Percentiles rank a stretch among this genome's conserved stretches.
These are phyloP conservation scores for Drosophila pectinifera DNA, from an alignment of 1,140 invertebrate species.

Conservation along the genomic window DNA sequence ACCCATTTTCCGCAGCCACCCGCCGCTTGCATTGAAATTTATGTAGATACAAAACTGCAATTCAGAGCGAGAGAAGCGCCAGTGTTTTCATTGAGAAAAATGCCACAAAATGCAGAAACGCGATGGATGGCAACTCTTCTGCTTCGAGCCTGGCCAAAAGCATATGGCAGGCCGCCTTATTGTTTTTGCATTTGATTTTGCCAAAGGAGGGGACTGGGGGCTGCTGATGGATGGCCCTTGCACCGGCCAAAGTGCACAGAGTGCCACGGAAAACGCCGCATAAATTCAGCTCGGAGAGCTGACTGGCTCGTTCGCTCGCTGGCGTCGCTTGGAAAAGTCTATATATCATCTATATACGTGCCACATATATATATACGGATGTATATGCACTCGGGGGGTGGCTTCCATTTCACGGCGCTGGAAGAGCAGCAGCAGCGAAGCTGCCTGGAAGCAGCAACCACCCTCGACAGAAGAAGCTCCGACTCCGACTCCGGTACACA, in stretches of 20 bases:
- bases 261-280: conserved; percentile 60
- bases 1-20: neutral
- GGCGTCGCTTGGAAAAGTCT: conserved; percentile 74
- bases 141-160: conserved; percentile 31
- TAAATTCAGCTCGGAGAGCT: conserved; percentile 48
- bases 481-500: conserved; percentile 54
- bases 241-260: conserved; percentile 59
- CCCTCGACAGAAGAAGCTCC: conserved; percentile 47
- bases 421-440: conserved; percentile 20
- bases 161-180: conserved; percentile 75
- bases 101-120: conserved; percentile 59
- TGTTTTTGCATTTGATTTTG: conserved; percentile 81
- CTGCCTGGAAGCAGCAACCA: conserved; percentile 54
- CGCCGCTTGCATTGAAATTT: conserved; percentile 43
- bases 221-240: conserved; percentile 20
- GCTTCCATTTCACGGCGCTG: conserved; percentile 27
- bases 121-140: conserved; percentile 32
- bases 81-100: conserved; percentile 78
- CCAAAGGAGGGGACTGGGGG: neutral
- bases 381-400: conserved; percentile 14
- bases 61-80: neutral
- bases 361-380: neutral
- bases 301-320: neutral
- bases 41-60: conserved; percentile 66
- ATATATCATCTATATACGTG: conserved; percentile 63